Conservation (phyloP, 1,140 invertebrate genomes). For the Sycophaga agraensis region DNA sequence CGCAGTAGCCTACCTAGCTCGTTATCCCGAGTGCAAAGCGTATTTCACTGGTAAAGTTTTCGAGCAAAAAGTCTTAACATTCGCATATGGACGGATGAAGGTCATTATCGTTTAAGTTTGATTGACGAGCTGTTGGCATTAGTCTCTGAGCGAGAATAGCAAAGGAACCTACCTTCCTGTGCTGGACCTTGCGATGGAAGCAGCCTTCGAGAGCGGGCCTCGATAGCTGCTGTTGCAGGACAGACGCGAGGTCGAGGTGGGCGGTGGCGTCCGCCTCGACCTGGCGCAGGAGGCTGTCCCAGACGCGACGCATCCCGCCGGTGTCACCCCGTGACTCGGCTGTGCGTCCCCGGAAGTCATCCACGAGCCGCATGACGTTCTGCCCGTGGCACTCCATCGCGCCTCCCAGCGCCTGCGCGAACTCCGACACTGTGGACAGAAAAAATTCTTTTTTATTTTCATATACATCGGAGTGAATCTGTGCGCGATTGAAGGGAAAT, state of each 20-base stretch:
- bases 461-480: too few relatives aligned
- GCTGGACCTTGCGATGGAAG: constrained; percentile 91
- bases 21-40: too few relatives aligned
- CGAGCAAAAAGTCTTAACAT: too few relatives aligned
- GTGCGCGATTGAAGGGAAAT: too few relatives aligned
- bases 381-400: constrained; percentile 91
- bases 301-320: constrained; percentile 83
- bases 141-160: too few relatives aligned
- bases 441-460: too few relatives aligned
- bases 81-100: too few relatives aligned
- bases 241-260: constrained; percentile 83
- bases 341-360: constrained; percentile 84
- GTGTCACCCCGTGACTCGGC: constrained; percentile 84
- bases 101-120: too few relatives aligned
- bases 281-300: constrained; percentile 90
- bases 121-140: too few relatives aligned
- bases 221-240: constrained; percentile 79
- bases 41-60: too few relatives aligned
- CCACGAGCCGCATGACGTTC: constrained; percentile 84
- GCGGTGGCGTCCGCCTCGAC: constrained; percentile 90
- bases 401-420: constrained; percentile 87
- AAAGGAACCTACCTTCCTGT: constrained; percentile 79
- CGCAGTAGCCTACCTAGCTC: too few relatives aligned
- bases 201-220: constrained; percentile 85
- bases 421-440: constrained; percentile 84